These are phyloP conservation scores for Orthosia gothica DNA, from an alignment of 2,888 invertebrate genomes.

Conservation along the genomic window DNA sequence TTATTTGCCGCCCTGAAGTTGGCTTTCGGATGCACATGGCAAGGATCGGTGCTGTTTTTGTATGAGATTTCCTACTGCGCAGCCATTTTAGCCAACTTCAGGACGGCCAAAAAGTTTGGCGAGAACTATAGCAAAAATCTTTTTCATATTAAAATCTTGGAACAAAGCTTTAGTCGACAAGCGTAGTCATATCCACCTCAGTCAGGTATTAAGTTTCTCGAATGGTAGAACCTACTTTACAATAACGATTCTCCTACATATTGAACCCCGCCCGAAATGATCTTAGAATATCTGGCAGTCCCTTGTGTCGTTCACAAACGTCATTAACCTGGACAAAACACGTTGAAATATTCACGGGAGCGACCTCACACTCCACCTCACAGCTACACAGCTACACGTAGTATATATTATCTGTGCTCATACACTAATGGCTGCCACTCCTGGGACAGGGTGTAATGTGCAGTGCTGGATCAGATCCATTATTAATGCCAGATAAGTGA, in stretches of 20 bases:
- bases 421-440: constrained; percentile 49
- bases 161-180: background rate
- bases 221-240: background rate
- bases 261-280: constrained; percentile 17
- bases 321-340: constrained; percentile 51
- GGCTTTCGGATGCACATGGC: too few species aligned
- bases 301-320: constrained; percentile 18
- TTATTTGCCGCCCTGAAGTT: too few species aligned
- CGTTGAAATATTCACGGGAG: constrained; percentile 55
- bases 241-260: constrained; percentile 2
- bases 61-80: too few species aligned
- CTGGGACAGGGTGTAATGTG: constrained; percentile 29
- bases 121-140: background rate
- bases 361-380: constrained; percentile 14
- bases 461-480: constrained; percentile 15
- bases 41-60: too few species aligned
- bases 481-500: constrained; percentile 30
- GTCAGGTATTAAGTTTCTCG: too few species aligned
- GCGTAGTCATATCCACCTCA: background rate
- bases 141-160: background rate
- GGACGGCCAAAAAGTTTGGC: too few species aligned
- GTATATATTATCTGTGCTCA: background rate
- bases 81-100: too few species aligned
- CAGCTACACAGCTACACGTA: too few species aligned
- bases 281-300: constrained; percentile 28